phyloP scores from a whole-genome alignment of 1,140 invertebrate genomes.

The Drosophila pachea region DNA sequence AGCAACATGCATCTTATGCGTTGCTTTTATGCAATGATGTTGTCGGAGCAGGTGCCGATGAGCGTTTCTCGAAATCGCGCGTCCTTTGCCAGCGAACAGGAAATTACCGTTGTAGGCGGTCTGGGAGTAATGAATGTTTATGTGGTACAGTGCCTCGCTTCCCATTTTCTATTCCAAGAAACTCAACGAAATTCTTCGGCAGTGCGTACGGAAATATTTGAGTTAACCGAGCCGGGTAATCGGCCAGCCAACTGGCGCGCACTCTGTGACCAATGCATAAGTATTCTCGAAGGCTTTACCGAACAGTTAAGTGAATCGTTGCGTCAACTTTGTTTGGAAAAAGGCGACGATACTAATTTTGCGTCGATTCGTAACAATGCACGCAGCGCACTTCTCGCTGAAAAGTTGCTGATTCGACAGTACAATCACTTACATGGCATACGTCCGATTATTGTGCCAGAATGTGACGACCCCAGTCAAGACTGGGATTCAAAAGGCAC shows the following conservation, averaged over 20 bases:
- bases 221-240: slow-evolving; percentile 84
- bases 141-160: slow-evolving; percentile 86
- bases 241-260: slow-evolving; percentile 90
- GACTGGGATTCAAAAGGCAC: background rate
- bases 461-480: background rate
- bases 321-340: slow-evolving; percentile 44
- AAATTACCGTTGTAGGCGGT: slow-evolving; percentile 80
- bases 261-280: slow-evolving; percentile 82
- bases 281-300: slow-evolving; percentile 82
- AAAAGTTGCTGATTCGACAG: slow-evolving; percentile 69
- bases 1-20: slow-evolving; percentile 85
- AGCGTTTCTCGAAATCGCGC: slow-evolving; percentile 79
- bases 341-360: slow-evolving; percentile 34
- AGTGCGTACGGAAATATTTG: slow-evolving; percentile 83
- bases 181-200: slow-evolving; percentile 21
- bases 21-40: slow-evolving; percentile 84
- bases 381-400: slow-evolving; percentile 51
- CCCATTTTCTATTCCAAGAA: slow-evolving; percentile 83
- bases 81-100: slow-evolving; percentile 19
- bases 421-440: slow-evolving; percentile 79
- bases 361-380: slow-evolving; percentile 20
- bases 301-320: slow-evolving; percentile 81
- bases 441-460: slow-evolving; percentile 56
- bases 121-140: slow-evolving; percentile 81
- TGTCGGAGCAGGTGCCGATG: slow-evolving; percentile 85